Conservation (phyloP, 2,888 invertebrate genomes). For the Eristalis arbustorum region DNA sequence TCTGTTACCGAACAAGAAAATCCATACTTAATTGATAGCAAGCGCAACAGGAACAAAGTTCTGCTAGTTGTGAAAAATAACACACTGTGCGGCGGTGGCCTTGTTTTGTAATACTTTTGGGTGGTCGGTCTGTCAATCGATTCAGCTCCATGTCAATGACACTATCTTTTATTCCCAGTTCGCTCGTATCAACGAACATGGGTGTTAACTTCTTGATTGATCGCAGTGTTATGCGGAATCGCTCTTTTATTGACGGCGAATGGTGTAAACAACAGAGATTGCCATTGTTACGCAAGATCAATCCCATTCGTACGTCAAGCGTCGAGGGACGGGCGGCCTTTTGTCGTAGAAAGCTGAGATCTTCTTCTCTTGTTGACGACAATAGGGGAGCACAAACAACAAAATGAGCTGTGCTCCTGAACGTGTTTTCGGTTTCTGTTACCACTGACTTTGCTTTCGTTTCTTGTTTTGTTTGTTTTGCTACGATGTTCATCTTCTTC, state of each 20-base stretch:
- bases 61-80: no score
- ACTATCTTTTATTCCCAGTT: slow-evolving; percentile 3
- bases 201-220: slow-evolving; percentile 33
- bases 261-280: slow-evolving; percentile 16
- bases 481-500: not conserved
- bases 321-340: not conserved
- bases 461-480: slow-evolving; percentile 27
- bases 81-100: not conserved
- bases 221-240: slow-evolving; percentile 17
- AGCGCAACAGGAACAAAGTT: no score
- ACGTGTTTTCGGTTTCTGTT: slow-evolving; percentile 33
- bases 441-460: not conserved
- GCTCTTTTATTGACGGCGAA: not conserved
- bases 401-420: not conserved
- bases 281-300: slow-evolving; percentile 33
- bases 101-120: slow-evolving; percentile 16
- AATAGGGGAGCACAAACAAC: not conserved
- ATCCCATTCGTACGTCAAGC: slow-evolving; percentile 1
- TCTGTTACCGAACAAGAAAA: no score
- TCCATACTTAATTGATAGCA: no score
- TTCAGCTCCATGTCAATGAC: slow-evolving; percentile 35
- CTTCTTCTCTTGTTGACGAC: slow-evolving; percentile 5
- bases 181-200: not conserved
- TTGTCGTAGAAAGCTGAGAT: not conserved
- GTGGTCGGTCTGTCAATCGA: not conserved